Base-by-base conservation (phyloP, 2,888 invertebrate genomes). In the Lissonota sp. region DNA sequence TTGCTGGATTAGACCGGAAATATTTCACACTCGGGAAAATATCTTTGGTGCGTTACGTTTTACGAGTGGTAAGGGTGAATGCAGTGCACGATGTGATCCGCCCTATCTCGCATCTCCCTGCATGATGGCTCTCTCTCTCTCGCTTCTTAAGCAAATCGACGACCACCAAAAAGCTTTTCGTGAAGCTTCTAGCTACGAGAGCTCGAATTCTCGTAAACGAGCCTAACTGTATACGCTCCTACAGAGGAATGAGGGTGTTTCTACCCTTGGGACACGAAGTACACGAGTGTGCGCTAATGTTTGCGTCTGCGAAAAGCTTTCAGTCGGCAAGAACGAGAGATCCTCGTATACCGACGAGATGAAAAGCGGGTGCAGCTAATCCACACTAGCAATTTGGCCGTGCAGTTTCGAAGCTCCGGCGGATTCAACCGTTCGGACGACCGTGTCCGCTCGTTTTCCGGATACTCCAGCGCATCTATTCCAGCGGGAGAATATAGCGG, bases 1-100 rank as follows among this genome's bases (percentile, higher is more conserved):
- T 92, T 92, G 92, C 91, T 87, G 91, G 92, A 92, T 92, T 92
- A 92, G 91, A 90, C 89, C 88, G 63, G 87, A 89, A 90, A 92
- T 92, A 92, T 92, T 92, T 92, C 88, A 91, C 92, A 92, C 91
- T 92, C 87, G 90, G 26, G 89, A 91, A 81, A 89, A 89, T 90
- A 89, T 91, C 90, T 90, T 86, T 84, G 84, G 87, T 88, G 88
- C 88, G 87, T 91, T 91, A 90, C 88, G 86, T 91, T 92, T 91
- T 91, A 91, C 87, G 91, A 90, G 83, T 74, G 83, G 39, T 55
- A 46, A 63, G 71, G 71, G 44, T 8, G 42, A 49, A 57, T 79
- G 67, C 69, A 69, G 57, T 3, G 26, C 64, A 39, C 16, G 40
- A 66, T 49, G 49, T 74, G 37, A 74, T 74, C 64, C 73, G 8